phyloP scores from a whole-genome alignment of 2,888 invertebrate genomes.

The Apodemia zela region DNA sequence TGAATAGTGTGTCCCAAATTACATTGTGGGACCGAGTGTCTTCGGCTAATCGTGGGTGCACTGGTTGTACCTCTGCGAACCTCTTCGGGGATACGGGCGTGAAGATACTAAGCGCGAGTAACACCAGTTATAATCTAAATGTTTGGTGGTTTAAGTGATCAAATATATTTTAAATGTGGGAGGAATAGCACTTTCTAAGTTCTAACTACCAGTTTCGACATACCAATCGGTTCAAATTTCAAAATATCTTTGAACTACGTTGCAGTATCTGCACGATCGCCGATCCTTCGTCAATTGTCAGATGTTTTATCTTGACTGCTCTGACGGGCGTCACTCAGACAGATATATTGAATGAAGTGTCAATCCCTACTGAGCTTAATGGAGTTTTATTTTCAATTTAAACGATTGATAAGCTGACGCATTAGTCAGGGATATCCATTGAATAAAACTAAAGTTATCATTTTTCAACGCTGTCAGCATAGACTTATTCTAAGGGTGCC shows the following conservation, averaged over 20 bases:
- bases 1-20: no score
- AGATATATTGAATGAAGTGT: constrained; percentile 54
- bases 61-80: no score
- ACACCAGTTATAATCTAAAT: no score
- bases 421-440: constrained; percentile 19
- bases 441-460: not conserved
- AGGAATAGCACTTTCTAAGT: not conserved
- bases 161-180: not conserved
- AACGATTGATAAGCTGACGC: constrained; percentile 15
- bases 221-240: not conserved
- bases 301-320: constrained; percentile 49
- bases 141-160: no score
- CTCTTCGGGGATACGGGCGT: no score
- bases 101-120: no score
- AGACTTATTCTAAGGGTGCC: no score
- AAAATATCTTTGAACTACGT: not conserved
- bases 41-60: no score
- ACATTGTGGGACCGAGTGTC: no score
- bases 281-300: constrained; percentile 68
- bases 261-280: constrained; percentile 32
- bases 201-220: not conserved
- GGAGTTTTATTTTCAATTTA: constrained; percentile 31
- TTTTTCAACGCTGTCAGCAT: not conserved
- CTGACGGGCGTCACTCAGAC: constrained; percentile 57
- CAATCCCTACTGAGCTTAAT: constrained; percentile 40